Conservation (phyloP, 2,797 vertebrate genomes). For the Clarias platycephalus region DNA sequence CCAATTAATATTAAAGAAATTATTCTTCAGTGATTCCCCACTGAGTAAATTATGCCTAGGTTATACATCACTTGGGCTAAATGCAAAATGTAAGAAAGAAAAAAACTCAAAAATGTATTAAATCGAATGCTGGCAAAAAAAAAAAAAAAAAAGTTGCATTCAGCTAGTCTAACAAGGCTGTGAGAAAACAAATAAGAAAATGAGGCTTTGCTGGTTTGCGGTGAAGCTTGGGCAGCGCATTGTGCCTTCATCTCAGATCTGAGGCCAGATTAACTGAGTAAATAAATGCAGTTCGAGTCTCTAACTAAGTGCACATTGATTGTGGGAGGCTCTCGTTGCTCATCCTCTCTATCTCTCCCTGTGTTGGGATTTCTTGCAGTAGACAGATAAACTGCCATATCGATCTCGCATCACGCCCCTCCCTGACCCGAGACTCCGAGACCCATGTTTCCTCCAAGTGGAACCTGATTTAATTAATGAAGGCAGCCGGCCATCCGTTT, state of each 20-base stretch:
- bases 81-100: not conserved
- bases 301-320: slow-evolving; percentile 48
- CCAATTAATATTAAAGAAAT: slow-evolving; percentile 2
- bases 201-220: not conserved
- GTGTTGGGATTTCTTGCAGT: slow-evolving; percentile 31
- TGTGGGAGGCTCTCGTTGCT: slow-evolving; percentile 27
- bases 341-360: slow-evolving; percentile 21
- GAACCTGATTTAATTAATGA: slow-evolving; percentile 55
- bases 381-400: slow-evolving; percentile 43
- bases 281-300: slow-evolving; percentile 43
- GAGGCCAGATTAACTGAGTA: slow-evolving; percentile 29
- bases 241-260: slow-evolving; percentile 10
- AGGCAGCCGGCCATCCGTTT: slow-evolving; percentile 54
- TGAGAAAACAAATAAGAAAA: slow-evolving; percentile 5
- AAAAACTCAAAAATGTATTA: not conserved
- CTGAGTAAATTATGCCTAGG: not conserved
- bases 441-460: slow-evolving; percentile 30
- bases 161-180: not conserved
- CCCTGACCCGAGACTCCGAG: slow-evolving; percentile 30
- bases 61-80: not conserved
- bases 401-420: slow-evolving; percentile 38
- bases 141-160: not conserved
- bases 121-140: not conserved
- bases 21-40: not conserved
- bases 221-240: not conserved